These are phyloP conservation scores for Drosophila kohkoa DNA, from an alignment of 1,140 invertebrate genomes.

Conservation along the genomic window DNA sequence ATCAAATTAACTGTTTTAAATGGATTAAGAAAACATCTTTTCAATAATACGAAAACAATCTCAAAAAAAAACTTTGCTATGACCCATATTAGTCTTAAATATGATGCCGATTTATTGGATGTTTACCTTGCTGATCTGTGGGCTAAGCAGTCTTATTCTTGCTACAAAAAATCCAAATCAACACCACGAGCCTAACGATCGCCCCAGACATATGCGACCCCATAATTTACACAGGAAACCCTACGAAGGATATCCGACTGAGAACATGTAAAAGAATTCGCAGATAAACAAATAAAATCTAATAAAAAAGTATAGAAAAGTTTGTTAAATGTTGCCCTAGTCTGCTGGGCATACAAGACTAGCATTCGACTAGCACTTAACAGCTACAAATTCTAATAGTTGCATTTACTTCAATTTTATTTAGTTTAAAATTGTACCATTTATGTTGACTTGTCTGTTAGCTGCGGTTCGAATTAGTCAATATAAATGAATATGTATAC, in stretches of 20 bases:
- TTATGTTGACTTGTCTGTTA: too few species aligned
- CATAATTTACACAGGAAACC: conserved; percentile 50
- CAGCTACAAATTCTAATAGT: too few species aligned
- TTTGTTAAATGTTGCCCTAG: too few species aligned
- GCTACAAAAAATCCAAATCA: background rate
- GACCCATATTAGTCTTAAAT: background rate
- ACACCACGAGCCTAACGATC: conserved; percentile 13
- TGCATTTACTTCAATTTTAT: too few species aligned
- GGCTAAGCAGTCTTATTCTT: background rate
- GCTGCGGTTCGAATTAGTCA: too few species aligned
- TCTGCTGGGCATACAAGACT: too few species aligned
- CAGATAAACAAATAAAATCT: background rate
- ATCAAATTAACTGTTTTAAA: background rate
- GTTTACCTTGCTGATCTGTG: conserved; percentile 1
- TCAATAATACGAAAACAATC: background rate
- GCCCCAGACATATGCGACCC: conserved; percentile 21
- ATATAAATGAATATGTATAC: too few species aligned
- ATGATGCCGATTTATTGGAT: background rate
- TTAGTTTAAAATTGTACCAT: too few species aligned
- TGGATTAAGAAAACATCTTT: conserved; percentile 3
- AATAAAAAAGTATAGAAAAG: background rate
- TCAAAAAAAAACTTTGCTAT: background rate
- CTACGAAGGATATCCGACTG: background rate
- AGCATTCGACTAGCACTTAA: too few species aligned
- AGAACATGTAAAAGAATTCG: background rate